Conservation (phyloP, 2,113 vertebrate species). For the Spea multiplicata region DNA sequence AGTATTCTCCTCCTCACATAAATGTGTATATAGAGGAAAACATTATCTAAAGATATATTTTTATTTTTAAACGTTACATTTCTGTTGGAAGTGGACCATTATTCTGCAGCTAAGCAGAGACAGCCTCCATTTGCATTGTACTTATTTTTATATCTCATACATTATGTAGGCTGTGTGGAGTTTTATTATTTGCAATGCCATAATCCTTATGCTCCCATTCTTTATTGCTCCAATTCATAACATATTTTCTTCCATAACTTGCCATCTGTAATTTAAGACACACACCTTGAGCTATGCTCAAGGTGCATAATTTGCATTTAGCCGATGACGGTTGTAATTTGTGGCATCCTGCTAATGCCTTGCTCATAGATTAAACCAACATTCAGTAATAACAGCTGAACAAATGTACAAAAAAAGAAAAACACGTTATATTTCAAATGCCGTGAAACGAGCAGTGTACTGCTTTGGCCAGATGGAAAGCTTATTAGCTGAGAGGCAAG, state of each 20-base stretch:
- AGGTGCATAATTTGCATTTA: slow-evolving; percentile 27
- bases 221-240: slow-evolving; percentile 41
- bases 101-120: too few relatives aligned
- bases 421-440: slow-evolving; percentile 20
- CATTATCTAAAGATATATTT: too few relatives aligned
- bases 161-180: slow-evolving; percentile 27
- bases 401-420: slow-evolving; percentile 25
- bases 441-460: slow-evolving; percentile 14
- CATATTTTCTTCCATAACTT: slow-evolving; percentile 23
- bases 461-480: slow-evolving; percentile 8
- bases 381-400: slow-evolving; percentile 32
- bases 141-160: slow-evolving; percentile 15
- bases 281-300: slow-evolving; percentile 27
- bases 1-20: too few relatives aligned
- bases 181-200: slow-evolving; percentile 35
- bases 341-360: slow-evolving; percentile 25
- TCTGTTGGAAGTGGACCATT: not conserved
- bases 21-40: too few relatives aligned
- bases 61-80: not conserved
- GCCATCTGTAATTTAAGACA: slow-evolving; percentile 29
- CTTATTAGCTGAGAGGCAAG: slow-evolving; percentile 16
- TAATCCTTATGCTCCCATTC: slow-evolving; percentile 37
- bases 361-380: slow-evolving; percentile 37
- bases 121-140: not conserved
- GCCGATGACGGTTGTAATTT: slow-evolving; percentile 32